Evolutionary conservation across 2,797 vertebrate genomes (phyloP).

Genomic region (Gymnothorax reevesii): DNA sequence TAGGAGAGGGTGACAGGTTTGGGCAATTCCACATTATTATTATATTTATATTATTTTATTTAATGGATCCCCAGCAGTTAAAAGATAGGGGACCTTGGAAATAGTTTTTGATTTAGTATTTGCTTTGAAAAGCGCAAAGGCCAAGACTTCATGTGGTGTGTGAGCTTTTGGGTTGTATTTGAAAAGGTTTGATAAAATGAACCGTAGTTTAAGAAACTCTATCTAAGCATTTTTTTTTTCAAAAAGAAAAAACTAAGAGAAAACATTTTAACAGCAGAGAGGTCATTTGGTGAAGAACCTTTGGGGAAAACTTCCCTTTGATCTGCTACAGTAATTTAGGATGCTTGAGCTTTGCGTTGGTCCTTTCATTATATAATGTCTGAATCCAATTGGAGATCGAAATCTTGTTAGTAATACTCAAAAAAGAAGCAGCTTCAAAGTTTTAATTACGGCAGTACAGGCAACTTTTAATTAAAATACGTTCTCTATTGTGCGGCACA

Average conservation of each 20-base stretch:
- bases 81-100: no score
- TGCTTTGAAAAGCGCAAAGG: no score
- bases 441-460: not conserved
- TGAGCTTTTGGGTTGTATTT: no score
- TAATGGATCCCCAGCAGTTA: no score
- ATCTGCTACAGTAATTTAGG: not conserved
- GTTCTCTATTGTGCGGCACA: not conserved
- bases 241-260: not conserved
- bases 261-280: conserved; percentile 6
- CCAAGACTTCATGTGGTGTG: no score
- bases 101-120: no score
- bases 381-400: not conserved
- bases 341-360: not conserved
- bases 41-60: no score
- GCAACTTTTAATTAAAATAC: not conserved
- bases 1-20: no score
- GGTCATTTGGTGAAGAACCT: not conserved
- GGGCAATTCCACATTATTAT: no score
- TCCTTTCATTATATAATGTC: not conserved
- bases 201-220: no score
- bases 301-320: not conserved
- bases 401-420: not conserved
- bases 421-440: not conserved
- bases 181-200: no score
- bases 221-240: no score